Base-by-base conservation (phyloP, 2,113 vertebrate genomes). In the Montifringilla adamsi region DNA sequence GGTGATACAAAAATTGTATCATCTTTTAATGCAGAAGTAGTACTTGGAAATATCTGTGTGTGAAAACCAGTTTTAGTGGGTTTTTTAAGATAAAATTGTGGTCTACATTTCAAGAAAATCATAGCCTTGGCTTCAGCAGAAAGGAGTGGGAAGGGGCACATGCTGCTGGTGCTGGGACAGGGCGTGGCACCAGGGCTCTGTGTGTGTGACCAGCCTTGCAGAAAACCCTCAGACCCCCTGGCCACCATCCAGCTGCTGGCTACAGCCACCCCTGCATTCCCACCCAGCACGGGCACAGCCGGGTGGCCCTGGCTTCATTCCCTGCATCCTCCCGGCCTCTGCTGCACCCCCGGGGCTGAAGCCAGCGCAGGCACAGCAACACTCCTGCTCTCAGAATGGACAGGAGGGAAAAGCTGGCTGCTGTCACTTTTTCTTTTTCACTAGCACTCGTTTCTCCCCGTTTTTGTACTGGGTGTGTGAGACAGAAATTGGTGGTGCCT, bases 281-380 rank as follows among this genome's bases (percentile, higher is more conserved):
- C 49, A 2, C 13, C 8, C 26, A 0, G 0, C 2, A 0, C 1
- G 30, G 39, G 30, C 23, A 28, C 3, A 0, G 24, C 4, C 2
- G 77, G 27, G 2, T 64, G 53, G 35, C 7, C 1, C 16, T 73
- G 52, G 4, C 28, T 59, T 35, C 41, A 7, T 53, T 39, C 46
- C 4, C 43, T 13, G 9, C 53, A 27, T 28, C n/a, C 19, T 41
- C 21, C 41, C 47, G 47, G 41, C 16, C 53, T 27, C 27, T 56
- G 49, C 23, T 2, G 0, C 44, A 28, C 18, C 35, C 22, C 6
- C 9, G 28, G 49, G 15, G 19, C 39, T 47, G 43, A 13, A 70
- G 22, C 1, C 3, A 70, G 70, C 3, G 0, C 17, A 31, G 62
- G 44, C 12, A 2, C 27, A 37, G 58, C n/a, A 39, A 28, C 28